phyloP scores from a whole-genome alignment of 2,797 vertebrate genomes.

The Mus caroli region DNA sequence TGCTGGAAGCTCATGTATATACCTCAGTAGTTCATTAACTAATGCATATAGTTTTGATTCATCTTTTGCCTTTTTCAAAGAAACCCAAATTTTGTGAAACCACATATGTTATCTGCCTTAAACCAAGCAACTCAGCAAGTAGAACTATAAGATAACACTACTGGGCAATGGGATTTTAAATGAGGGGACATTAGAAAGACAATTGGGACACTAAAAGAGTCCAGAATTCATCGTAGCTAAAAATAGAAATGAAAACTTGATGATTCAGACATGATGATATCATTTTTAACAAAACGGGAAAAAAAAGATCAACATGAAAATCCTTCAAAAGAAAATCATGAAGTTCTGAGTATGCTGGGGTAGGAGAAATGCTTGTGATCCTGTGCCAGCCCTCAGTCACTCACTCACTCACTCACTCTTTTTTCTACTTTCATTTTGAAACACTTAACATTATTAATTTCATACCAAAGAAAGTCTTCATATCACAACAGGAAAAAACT shows the following conservation, averaged over 20 bases:
- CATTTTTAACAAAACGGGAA: background rate
- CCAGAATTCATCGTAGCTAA: constrained; percentile 30
- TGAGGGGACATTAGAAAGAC: background rate
- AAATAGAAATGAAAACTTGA: constrained; percentile 24
- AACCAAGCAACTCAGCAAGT: constrained; percentile 8
- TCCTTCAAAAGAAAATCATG: background rate
- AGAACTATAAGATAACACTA: background rate
- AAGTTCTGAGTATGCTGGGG: background rate
- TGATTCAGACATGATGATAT: background rate
- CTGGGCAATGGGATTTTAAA: background rate
- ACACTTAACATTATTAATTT: background rate
- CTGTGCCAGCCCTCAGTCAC: background rate
- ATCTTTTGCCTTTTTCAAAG: constrained; percentile 22
- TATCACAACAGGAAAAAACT: background rate
- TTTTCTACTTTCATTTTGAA: background rate
- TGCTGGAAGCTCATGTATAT: background rate
- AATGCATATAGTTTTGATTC: background rate
- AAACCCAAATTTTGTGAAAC: constrained; percentile 35
- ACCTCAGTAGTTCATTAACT: background rate
- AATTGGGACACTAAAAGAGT: background rate
- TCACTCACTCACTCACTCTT: background rate
- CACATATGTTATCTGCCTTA: background rate
- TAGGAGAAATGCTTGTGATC: accelerated
- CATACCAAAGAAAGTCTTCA: constrained; percentile 1
- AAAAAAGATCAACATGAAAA: background rate